Evolutionary conservation across 2,888 invertebrate species (phyloP).

Genomic region (Limnephilus rhombicus): DNA sequence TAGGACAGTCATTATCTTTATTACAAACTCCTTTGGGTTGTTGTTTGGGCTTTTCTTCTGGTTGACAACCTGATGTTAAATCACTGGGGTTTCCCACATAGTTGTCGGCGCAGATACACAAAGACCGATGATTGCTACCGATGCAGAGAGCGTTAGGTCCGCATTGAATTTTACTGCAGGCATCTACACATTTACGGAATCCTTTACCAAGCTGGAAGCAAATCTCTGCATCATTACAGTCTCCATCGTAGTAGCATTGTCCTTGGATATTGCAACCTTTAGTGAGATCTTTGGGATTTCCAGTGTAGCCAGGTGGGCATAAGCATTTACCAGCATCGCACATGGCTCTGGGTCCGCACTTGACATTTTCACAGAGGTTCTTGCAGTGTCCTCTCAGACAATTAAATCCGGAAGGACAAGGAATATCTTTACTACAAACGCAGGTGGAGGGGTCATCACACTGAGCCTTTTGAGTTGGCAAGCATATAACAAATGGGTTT

Average conservation of each 20-base stretch:
- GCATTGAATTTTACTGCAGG: slow-evolving; percentile 91
- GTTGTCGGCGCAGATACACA: slow-evolving; percentile 91
- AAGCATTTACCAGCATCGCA: slow-evolving; percentile 89
- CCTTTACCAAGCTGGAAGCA: slow-evolving; percentile 91
- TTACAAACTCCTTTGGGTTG: slow-evolving; percentile 81
- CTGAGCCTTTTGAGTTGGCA: slow-evolving; percentile 82
- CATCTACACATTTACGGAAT: slow-evolving; percentile 89
- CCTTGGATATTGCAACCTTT: slow-evolving; percentile 86
- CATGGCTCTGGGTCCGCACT: slow-evolving; percentile 89
- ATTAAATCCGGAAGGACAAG: slow-evolving; percentile 87
- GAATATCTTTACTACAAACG: slow-evolving; percentile 82
- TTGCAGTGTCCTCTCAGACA: slow-evolving; percentile 87
- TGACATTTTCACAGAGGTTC: slow-evolving; percentile 85
- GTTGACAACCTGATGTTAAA: slow-evolving; percentile 87
- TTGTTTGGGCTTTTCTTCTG: slow-evolving; percentile 78
- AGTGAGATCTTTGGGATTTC: slow-evolving; percentile 84
- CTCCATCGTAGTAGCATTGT: slow-evolving; percentile 88
- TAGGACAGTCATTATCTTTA: slow-evolving; percentile 84
- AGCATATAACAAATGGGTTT: slow-evolving; percentile 92
- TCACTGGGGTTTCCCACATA: slow-evolving; percentile 91
- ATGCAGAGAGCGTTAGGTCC: slow-evolving; percentile 94
- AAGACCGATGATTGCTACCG: slow-evolving; percentile 89
- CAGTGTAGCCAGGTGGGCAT: slow-evolving; percentile 87
- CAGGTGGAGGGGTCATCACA: slow-evolving; percentile 85
- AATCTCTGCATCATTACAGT: slow-evolving; percentile 90